phyloP scores from a whole-genome alignment of 2,888 invertebrate species.

The Stenchaetothrips biformis region DNA sequence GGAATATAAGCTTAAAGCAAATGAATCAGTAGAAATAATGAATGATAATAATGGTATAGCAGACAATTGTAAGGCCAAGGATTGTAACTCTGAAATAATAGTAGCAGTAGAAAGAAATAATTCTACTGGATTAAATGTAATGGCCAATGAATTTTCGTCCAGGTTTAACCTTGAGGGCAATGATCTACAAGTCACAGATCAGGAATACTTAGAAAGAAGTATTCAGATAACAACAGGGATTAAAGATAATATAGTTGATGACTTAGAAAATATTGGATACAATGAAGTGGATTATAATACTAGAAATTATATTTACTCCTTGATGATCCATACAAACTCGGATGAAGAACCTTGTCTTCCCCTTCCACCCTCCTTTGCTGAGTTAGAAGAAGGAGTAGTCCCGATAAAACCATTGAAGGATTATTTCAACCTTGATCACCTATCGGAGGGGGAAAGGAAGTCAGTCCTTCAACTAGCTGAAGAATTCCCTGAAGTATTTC shows the following conservation, averaged over 20 bases:
- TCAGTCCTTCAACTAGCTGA: not conserved
- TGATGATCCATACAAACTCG: not conserved
- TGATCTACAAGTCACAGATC: no score
- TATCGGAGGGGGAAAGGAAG: no score
- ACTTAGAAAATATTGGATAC: not conserved
- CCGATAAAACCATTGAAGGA: not conserved
- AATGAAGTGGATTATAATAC: no score
- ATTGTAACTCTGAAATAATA: no score
- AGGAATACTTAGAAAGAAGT: not conserved
- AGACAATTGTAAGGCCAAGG: no score
- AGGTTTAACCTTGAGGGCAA: no score
- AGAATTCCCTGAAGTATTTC: not conserved
- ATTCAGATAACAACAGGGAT: no score
- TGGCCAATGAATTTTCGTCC: no score
- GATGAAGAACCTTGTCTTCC: not conserved
- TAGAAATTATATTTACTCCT: not conserved
- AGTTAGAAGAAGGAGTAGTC: not conserved
- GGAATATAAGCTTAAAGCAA: not conserved
- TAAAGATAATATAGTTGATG: no score
- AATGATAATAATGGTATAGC: not conserved
- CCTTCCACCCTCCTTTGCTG: not conserved
- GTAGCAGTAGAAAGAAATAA: no score
- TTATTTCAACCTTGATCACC: not conserved
- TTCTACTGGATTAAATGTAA: no score
- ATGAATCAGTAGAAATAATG: not conserved